Evolutionary conservation across 2,113 vertebrate genomes (phyloP), one percentile per base, ranked within the genome.

Genomic region (Lophura nycthemera): DNA sequence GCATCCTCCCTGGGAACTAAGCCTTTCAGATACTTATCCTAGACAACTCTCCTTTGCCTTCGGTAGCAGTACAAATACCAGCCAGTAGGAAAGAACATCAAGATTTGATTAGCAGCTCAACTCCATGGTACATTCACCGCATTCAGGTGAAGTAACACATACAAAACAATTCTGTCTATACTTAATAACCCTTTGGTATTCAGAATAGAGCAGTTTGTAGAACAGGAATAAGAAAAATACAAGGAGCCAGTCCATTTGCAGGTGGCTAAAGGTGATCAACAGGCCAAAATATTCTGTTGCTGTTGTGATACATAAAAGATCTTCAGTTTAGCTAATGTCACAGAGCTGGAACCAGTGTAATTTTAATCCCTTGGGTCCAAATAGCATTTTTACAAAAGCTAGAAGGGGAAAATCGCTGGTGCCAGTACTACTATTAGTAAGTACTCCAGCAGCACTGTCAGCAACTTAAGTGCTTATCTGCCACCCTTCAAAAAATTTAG

Each of bases 11-110:
- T 2, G 19, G 48, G 45, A 61, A 63, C 69, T n/a, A 24, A 6
- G 19, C 14, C 2, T 8, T 6, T 6, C 2, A 30, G 30, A 4
- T 2, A 2, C 4, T 36, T 2, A 43, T 25, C 59, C 13, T 2
- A 1, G 29, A 25, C 29, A 11, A 1, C 10, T 21, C 47, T 21
- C 13, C 78, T 14, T 2, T 6, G 32, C 54, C 48, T 36, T 17
- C 50, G 29, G 76, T 9, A 72, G 36, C 27, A 72, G 42, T 15
- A 40, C 70, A 15, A 36, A 22, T 3, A 6, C 36, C 10, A 6
- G 22, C 4, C 15, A 47, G 54, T 0, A 56, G 50, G 45, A 40
- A 47, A 34, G 42, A 87, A 9, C 38, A 3, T 19, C 29, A 32
- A 16, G 17, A 9, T 21, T 56, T 27, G 29, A 5, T 17, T 5